Base-by-base conservation (phyloP, 2,113 vertebrate genomes). In the Brachypteracias leptosomus region DNA sequence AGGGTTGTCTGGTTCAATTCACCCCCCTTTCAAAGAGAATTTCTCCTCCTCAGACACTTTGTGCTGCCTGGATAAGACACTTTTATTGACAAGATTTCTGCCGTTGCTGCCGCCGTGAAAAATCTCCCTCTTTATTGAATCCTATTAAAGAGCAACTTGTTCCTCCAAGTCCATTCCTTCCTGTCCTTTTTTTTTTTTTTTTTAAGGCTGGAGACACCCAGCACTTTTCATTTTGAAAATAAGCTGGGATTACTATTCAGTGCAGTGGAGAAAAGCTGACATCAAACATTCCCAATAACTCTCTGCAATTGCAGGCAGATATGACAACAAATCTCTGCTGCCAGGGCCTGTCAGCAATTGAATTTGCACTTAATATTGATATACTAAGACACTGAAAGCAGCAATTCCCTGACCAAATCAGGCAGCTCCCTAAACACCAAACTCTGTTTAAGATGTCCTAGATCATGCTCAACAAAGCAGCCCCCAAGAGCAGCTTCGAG, bases 361-460 rank as follows among this genome's bases (percentile, higher is more conserved):
- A 89, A 97, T 95, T 97, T 96, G 85, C 75, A 90, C 94, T 71
- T 96, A 54, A 95, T 78, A 96, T 31, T 89, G 79, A 96, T 59
- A 28, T 5, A 72, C 44, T 59, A 40, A 91, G 76, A 92, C 82
- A 89, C 88, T 38, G 85, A 85, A 93, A 91, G 33, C 42, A 82
- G 81, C 96, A 93, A 96, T 95, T 95, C 84, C 91, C 74, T 71
- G 35, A 72, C 20, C 74, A 84, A 97, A 97, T 96, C 89, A 84
- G 6, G 57, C 75, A 90, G 90, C 73, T 96, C 83, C 93, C 85
- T 71, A 42, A 96, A 52, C 62, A 62, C 33, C 16, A 7, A 13
- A 38, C 59, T 85, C 19, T 75, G 59, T 93, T 91, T 59, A 42
- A 86, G 91, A 95, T 52, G 40, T 26, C 73, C 90, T 51, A 81